Evolutionary conservation across 2,888 invertebrate genomes (phyloP), one percentile per base, ranked within the genome.

Genomic region (Himalopsyche tibetana): DNA sequence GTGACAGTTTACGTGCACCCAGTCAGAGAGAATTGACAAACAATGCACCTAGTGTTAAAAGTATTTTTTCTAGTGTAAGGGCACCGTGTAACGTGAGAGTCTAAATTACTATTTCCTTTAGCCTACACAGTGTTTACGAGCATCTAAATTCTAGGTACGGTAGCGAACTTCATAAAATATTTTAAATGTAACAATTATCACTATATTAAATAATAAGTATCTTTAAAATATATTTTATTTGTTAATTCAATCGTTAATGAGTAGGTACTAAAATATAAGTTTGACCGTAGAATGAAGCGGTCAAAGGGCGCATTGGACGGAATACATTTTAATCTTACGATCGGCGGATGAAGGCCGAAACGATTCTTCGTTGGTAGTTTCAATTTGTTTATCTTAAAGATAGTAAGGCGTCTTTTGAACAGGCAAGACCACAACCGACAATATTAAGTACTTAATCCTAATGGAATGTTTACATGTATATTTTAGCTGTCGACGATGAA

Each of bases 391-490:
- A 88, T 88, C 88, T 87, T 89, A 89, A 88, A 28, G 85, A 87
- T 87, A 88, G 86, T 88, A 88, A 88, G 88, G 88, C 88, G 89
- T 93, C 93, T 93, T 87, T 86, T 88, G 82, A 93, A 93, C 93
- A 93, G 93, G 93, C 93, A 93, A 93, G 93, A 93, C 93, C 93
- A 93, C 93, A 93, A 93, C 93, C 93, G 92, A 93, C 93, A 93
- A 88, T 87, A 88, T 92, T 93, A 93, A 93, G 93, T 93, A 93
- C 93, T 93, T 93, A 93, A 90, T 82, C 89, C 93, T 93, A 93
- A 92, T 92, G 93, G 93, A 93, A 93, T 93, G 92, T 91, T 91
- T 82, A 85, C 87, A 82, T 82, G 82, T 80, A 45, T 80, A 84
- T 82, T 81, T 84, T 79, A 55, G 82, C 80, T 82, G 74, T 74